Evolutionary conservation across 2,888 invertebrate species (phyloP).

Genomic region (Apodemia duryi): DNA sequence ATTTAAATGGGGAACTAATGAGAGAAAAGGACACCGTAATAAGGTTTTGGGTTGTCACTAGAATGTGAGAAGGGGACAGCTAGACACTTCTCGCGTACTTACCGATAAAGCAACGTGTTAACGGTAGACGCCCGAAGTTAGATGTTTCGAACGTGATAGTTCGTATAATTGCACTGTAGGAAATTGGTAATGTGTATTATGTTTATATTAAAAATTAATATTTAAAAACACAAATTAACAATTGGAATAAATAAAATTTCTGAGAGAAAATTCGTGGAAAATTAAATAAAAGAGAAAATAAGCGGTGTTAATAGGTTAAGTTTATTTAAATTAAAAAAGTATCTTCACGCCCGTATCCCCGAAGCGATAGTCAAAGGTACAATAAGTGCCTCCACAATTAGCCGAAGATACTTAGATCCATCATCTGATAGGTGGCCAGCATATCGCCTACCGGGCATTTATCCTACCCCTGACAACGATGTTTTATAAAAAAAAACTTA

Average conservation of each 20-base stretch:
- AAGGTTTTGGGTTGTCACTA: slow-evolving; percentile 32
- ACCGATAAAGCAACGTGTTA: slow-evolving; percentile 62
- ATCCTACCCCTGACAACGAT: no score
- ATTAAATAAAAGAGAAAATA: no score
- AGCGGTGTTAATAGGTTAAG: no score
- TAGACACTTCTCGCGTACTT: slow-evolving; percentile 75
- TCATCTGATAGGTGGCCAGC: no score
- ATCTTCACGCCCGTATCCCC: no score
- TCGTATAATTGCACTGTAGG: slow-evolving; percentile 33
- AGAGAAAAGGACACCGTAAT: slow-evolving; percentile 54
- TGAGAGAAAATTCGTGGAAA: no score
- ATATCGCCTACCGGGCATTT: no score
- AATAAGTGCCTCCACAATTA: no score
- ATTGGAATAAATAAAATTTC: neutral
- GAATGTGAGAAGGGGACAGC: slow-evolving; percentile 53
- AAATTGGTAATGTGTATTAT: slow-evolving; percentile 40
- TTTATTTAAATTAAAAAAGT: no score
- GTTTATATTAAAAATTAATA: neutral
- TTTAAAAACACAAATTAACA: neutral
- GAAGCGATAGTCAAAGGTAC: no score
- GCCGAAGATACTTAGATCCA: no score
- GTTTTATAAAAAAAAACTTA: no score
- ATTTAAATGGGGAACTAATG: slow-evolving; percentile 61
- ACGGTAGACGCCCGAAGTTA: slow-evolving; percentile 59
- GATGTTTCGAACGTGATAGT: slow-evolving; percentile 48